Evolutionary conservation across 2,113 vertebrate species (phyloP).

Genomic region (Atrichornis clamosus): DNA sequence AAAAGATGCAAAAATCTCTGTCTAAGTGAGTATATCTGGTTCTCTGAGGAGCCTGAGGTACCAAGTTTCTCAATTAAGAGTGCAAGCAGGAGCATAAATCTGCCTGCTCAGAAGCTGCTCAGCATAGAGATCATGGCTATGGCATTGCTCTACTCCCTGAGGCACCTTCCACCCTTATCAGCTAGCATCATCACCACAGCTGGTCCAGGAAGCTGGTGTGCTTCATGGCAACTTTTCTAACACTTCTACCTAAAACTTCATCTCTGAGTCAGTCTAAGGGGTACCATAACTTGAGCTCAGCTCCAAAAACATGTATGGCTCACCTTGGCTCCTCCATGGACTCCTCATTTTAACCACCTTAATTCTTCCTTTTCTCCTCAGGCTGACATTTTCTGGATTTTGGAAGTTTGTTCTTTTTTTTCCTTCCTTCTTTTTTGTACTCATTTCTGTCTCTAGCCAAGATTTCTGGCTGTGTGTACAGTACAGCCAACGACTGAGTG

Average conservation of each 20-base stretch:
- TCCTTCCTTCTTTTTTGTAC: not conserved
- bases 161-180: not conserved
- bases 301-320: not conserved
- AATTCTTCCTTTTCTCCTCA: not conserved
- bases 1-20: not conserved
- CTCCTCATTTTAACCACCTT: not conserved
- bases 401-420: not conserved
- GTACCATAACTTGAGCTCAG: not conserved
- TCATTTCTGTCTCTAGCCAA: not conserved
- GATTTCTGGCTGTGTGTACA: not conserved
- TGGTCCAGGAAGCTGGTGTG: not conserved
- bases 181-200: not conserved
- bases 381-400: not conserved
- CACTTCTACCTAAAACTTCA: not conserved
- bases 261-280: not conserved
- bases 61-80: not conserved
- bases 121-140: not conserved
- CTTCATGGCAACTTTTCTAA: not conserved
- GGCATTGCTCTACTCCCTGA: not conserved
- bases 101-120: not conserved
- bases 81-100: not conserved
- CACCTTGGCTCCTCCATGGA: not conserved
- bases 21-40: not conserved
- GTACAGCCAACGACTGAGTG: not conserved
- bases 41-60: not conserved